phyloP scores from a whole-genome alignment of 2,797 vertebrate species.

The Melopsittacus undulatus region DNA sequence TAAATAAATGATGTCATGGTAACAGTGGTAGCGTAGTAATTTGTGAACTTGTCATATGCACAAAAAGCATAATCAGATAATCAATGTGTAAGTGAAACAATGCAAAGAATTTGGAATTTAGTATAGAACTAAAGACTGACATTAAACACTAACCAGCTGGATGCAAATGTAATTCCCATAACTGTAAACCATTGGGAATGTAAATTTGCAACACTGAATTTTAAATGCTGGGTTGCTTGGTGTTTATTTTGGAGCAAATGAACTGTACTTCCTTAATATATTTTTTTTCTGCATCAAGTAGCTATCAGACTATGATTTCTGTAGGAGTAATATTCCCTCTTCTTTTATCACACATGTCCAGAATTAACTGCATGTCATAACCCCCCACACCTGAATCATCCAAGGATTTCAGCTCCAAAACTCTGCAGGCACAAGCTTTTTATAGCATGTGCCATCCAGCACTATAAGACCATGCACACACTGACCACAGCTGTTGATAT shows the following conservation, averaged over 20 bases:
- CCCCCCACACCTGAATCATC: background rate
- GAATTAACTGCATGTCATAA: background rate
- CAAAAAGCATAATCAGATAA: background rate
- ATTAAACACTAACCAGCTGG: background rate
- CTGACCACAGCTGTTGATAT: background rate
- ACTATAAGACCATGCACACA: rapidly evolving
- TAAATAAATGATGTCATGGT: background rate
- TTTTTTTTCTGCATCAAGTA: background rate
- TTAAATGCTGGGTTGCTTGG: background rate
- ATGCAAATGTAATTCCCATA: background rate
- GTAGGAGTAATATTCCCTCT: background rate
- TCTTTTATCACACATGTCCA: background rate
- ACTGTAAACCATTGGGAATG: background rate
- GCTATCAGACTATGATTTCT: background rate
- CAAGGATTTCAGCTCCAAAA: background rate
- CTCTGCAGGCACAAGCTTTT: background rate
- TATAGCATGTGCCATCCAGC: background rate
- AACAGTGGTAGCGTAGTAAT: background rate
- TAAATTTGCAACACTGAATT: background rate
- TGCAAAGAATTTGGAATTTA: background rate
- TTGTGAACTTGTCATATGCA: background rate
- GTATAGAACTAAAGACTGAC: background rate
- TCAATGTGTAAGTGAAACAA: background rate
- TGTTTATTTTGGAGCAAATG: background rate
- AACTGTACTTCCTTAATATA: background rate